Conservation (phyloP, 2,888 invertebrate species). For the Mythimna loreyi region DNA sequence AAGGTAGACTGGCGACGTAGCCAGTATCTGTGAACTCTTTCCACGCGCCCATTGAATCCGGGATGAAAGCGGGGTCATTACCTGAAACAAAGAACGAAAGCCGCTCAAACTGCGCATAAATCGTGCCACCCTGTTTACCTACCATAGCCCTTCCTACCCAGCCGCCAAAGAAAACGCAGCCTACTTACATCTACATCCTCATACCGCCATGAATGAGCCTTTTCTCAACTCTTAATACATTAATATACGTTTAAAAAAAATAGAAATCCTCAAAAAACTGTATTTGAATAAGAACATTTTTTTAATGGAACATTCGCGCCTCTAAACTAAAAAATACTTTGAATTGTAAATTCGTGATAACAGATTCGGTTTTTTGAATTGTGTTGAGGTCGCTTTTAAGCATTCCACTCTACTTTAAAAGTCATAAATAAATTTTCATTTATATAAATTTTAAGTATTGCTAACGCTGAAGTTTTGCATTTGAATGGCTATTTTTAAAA, state of each 20-base stretch:
- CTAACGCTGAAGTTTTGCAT: conserved; percentile 54
- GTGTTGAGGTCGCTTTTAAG: conserved; percentile 65
- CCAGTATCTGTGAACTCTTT: conserved; percentile 84
- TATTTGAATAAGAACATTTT: conserved; percentile 47
- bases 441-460: conserved; percentile 56
- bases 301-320: conserved; percentile 44
- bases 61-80: conserved; percentile 90
- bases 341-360: conserved; percentile 65
- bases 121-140: conserved; percentile 87
- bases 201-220: conserved; percentile 76
- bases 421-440: conserved; percentile 65
- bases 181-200: conserved; percentile 76
- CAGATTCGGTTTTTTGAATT: conserved; percentile 60
- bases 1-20: conserved; percentile 64
- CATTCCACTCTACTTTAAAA: conserved; percentile 62
- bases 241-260: conserved; percentile 65
- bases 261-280: conserved; percentile 27
- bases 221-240: conserved; percentile 75
- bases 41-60: conserved; percentile 84
- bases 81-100: conserved; percentile 89
- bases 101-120: conserved; percentile 89
- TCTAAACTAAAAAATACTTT: conserved; percentile 58
- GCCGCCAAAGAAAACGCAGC: conserved; percentile 87
- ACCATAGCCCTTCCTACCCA: conserved; percentile 83
- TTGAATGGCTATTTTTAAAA: conserved; percentile 51